phyloP scores from a whole-genome alignment of 2,797 vertebrate species.

The Galagoides demidoff region DNA sequence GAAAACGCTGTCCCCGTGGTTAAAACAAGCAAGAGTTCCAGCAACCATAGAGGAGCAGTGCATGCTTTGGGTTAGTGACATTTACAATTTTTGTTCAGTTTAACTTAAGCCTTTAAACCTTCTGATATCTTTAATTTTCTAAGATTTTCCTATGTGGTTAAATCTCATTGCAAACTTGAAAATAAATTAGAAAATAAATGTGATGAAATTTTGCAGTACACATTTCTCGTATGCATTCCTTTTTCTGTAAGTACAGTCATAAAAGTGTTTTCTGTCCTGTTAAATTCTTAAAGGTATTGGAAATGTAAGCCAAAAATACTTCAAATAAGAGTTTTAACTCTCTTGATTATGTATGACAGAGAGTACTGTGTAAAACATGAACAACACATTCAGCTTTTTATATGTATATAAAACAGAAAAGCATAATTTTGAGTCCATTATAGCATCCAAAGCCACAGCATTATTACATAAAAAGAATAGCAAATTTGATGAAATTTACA shows the following conservation, averaged over 20 bases:
- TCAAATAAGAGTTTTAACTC: background rate
- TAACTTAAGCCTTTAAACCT: constrained; percentile 57
- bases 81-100: constrained; percentile 78
- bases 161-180: constrained; percentile 60
- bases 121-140: constrained; percentile 62
- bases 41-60: constrained; percentile 90
- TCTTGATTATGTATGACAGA: background rate
- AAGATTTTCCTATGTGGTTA: constrained; percentile 42
- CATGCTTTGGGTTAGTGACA: constrained; percentile 88
- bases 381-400: background rate
- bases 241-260: constrained; percentile 24
- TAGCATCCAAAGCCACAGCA: constrained; percentile 3
- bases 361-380: background rate
- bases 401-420: background rate
- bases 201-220: constrained; percentile 57
- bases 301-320: constrained; percentile 48
- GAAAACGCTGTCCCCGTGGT: constrained; percentile 88
- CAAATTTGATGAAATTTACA: constrained; percentile 32
- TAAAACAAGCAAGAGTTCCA: constrained; percentile 90
- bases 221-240: constrained; percentile 10
- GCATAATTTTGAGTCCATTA: constrained; percentile 5
- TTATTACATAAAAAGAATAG: constrained; percentile 42
- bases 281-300: constrained; percentile 57
- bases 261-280: constrained; percentile 26
- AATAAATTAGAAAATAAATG: constrained; percentile 56